Evolutionary conservation across 2,888 invertebrate genomes (phyloP), one percentile per base, ranked within the genome.

Genomic region (Rutpela maculata): DNA sequence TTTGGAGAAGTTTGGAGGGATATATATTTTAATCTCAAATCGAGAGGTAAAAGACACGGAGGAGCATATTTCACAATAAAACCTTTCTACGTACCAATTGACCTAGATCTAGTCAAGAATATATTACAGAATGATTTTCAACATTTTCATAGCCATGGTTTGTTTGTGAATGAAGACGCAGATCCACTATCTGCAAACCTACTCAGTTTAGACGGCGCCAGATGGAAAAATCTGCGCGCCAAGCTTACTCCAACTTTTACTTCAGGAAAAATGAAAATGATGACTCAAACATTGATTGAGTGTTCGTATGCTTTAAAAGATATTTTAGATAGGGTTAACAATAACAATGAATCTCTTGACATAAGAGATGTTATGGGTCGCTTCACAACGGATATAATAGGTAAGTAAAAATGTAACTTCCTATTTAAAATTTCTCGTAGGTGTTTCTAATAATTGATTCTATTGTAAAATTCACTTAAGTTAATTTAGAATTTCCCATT

Each of bases 41-140:
- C 38, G 0, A 74, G 62, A 22, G 78, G 79, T 10, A n/a, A 75
- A 2, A 82, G 81, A 75, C 78, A 84, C 68, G 82, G 78, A 10
- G 85, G 85, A 1, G 75, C 81, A 15, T 85, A 83, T 72, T 0
- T 80, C 1, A 92, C 93, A 78, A 88, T 91, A 7, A 59, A 31
- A 17, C 83, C 84, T 18, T 19, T 74, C 17, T 83, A 78, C 62
- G 55, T 86, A 4, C 80, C 82, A 11, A 72, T 83, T 7, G 84
- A 84, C 71, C 72, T 81, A 11, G 83, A 83, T 11, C 43, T 84
- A 11, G 74, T 85, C 9, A 86, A 86, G 71, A 89, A 90, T 67
- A 88, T 94, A 19, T 83, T 93, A 83, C 91, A 91, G 57, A 92
- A 90, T 78, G 93, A 93, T 82, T 94, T 93, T 78, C 35, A 22